A percentile compares a stretch with the other conserved stretches of the same genome.
Evolutionary conservation across 2,888 invertebrate genomes (phyloP).

Genomic region (Hyposoter didymator): DNA sequence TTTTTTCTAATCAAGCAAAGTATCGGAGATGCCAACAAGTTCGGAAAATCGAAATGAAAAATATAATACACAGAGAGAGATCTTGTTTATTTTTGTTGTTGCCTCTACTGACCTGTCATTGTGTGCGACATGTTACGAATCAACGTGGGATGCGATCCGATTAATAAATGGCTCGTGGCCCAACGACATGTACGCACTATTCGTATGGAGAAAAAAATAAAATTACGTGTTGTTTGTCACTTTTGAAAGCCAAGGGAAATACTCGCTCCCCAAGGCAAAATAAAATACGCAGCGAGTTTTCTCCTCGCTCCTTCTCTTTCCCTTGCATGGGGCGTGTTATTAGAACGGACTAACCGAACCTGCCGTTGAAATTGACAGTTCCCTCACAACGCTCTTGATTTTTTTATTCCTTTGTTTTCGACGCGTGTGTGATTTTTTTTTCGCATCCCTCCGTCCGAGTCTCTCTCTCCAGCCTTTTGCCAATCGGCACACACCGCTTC

Average conservation of each 20-base stretch:
- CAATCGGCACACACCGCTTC: not conserved
- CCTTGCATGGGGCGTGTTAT: not conserved
- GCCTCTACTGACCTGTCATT: slow-evolving; percentile 56
- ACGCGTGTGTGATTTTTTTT: slow-evolving; percentile 22
- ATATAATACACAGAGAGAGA: not conserved
- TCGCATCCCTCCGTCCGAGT: not conserved
- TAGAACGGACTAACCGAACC: slow-evolving; percentile 22
- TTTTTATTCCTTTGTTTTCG: slow-evolving; percentile 56
- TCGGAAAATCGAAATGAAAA: not conserved
- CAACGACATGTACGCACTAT: not conserved
- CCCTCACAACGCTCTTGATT: slow-evolving; percentile 53
- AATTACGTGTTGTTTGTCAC: slow-evolving; percentile 44
- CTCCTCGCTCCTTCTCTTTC: not conserved
- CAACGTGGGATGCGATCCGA: slow-evolving; percentile 31
- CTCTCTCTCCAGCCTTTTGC: not conserved
- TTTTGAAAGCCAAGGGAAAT: slow-evolving; percentile 44
- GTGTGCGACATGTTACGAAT: slow-evolving; percentile 50
- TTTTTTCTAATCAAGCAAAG: not conserved
- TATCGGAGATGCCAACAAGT: not conserved
- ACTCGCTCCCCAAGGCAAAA: slow-evolving; percentile 56
- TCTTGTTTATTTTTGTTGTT: slow-evolving; percentile 1
- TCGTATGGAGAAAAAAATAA: slow-evolving; percentile 3
- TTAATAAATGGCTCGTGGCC: slow-evolving; percentile 28
- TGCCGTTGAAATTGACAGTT: slow-evolving; percentile 65
- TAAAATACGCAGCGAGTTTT: slow-evolving; percentile 57